Evolutionary conservation across 1,140 invertebrate species (phyloP).

Genomic region (Pseudachorutes palmiensis): DNA sequence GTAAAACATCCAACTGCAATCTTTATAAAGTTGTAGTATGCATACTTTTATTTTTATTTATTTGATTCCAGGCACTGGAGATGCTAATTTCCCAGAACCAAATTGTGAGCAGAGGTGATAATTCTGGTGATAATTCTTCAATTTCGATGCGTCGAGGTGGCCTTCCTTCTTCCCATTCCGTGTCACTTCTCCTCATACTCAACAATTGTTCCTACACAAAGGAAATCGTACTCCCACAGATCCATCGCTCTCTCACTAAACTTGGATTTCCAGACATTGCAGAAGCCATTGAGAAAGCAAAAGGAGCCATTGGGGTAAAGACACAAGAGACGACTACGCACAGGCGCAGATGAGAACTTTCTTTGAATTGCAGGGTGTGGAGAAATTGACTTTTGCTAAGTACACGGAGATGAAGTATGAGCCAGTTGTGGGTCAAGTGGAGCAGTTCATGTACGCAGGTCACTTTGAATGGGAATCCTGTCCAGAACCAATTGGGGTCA

Average conservation of each 20-base stretch:
- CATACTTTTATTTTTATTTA: no score
- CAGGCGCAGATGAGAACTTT: background rate
- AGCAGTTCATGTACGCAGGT: constrained; percentile 88
- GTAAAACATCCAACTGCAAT: constrained; percentile 17
- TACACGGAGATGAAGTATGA: constrained; percentile 90
- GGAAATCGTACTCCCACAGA: constrained; percentile 60
- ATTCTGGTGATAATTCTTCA: background rate
- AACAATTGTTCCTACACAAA: constrained; percentile 82
- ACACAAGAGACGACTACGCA: constrained; percentile 6
- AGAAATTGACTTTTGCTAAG: constrained; percentile 34
- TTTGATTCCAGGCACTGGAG: constrained; percentile 36
- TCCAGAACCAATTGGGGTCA: constrained; percentile 62
- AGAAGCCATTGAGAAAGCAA: constrained; percentile 51
- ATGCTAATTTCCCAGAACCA: constrained; percentile 33
- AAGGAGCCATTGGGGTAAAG: constrained; percentile 49
- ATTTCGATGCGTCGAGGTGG: constrained; percentile 12
- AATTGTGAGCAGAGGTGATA: constrained; percentile 9
- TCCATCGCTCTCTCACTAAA: constrained; percentile 54
- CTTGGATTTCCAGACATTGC: constrained; percentile 64
- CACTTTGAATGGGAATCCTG: constrained; percentile 75
- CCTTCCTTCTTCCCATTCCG: constrained; percentile 54
- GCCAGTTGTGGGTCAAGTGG: constrained; percentile 83
- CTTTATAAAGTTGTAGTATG: constrained; percentile 10
- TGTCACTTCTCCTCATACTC: constrained; percentile 71
- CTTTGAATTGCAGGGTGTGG: constrained; percentile 25